Base-by-base conservation (phyloP, 2,797 vertebrate genomes). In the Halcyon leucocephala region DNA sequence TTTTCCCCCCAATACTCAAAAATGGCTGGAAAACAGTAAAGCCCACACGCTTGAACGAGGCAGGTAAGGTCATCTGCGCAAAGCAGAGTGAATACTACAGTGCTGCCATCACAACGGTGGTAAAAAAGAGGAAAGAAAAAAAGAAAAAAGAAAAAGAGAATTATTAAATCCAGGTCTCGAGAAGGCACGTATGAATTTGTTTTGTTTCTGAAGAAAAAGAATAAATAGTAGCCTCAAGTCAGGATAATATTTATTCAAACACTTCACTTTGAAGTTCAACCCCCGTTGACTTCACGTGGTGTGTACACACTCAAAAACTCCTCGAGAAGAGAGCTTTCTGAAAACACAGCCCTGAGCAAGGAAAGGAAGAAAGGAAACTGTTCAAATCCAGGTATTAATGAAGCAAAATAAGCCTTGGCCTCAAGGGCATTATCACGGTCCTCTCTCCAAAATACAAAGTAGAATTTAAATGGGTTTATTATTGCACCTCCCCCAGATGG, bases 211-310 rank as follows among this genome's bases (percentile, higher is more conserved):
- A 88, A 89, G 79, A 90, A 88, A 92, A 92, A 73, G 89, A 81
- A 81, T 91, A 93, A 94, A 93, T 82, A 94, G 87, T n/a, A 65
- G 91, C 95, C 87, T 88, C 10, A 1, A 94, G 92, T 74, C 76
- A 92, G 89, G 82, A 93, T 95, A 96, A 96, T 92, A 93, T 96
- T 96, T 95, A 96, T 91, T 93, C 87, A 78, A 89, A 29, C 9
- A 46, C 82, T 66, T 69, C 58, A 3, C 93, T 96, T 94, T 96
- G 95, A 94, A 94, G 94, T 84, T 83, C 92, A 93, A 86, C 82
- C 88, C 85, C 73, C 35, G 80, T 31, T n/a, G 77, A 67, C 74
- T 94, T 77, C 89, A 77, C 10, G 13, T n/a, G 91, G 82, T 15
- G 76, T 7, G 37, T 33, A 66, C 72, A 41, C 74, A 79, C 6